Conservation (phyloP, 2,113 vertebrate species). For the Amphilophus citrinellus region DNA sequence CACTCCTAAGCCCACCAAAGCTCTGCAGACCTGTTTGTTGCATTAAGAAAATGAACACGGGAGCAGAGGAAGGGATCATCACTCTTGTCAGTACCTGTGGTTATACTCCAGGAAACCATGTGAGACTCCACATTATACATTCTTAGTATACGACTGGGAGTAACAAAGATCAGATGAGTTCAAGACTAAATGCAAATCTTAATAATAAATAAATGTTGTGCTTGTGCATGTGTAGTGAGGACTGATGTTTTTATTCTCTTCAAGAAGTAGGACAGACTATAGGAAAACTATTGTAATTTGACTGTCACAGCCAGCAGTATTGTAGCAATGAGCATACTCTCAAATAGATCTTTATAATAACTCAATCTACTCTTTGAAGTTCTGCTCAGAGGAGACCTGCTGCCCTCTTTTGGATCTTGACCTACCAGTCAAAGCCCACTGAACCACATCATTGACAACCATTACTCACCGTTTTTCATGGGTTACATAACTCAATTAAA, state of each 20-base stretch:
- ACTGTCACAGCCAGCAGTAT: background rate
- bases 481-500: rapidly evolving
- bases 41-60: background rate
- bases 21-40: slow-evolving; percentile 30
- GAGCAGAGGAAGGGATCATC: background rate
- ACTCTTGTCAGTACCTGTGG: background rate
- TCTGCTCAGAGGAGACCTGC: background rate
- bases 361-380: background rate
- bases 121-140: background rate
- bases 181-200: background rate
- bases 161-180: background rate
- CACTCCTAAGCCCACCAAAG: slow-evolving; percentile 17
- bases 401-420: slow-evolving; percentile 1
- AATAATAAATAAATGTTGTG: background rate
- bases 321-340: background rate
- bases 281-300: background rate
- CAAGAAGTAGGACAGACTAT: background rate
- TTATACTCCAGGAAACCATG: background rate
- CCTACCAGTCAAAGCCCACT: background rate
- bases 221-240: background rate
- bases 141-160: background rate
- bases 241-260: background rate
- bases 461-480: background rate
- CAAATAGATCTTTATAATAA: background rate
- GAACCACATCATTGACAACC: background rate